Percentiles rank a stretch among this genome's conserved stretches.
phyloP scores from a whole-genome alignment of 2,113 vertebrate species.

The Lophotis ruficrista region DNA sequence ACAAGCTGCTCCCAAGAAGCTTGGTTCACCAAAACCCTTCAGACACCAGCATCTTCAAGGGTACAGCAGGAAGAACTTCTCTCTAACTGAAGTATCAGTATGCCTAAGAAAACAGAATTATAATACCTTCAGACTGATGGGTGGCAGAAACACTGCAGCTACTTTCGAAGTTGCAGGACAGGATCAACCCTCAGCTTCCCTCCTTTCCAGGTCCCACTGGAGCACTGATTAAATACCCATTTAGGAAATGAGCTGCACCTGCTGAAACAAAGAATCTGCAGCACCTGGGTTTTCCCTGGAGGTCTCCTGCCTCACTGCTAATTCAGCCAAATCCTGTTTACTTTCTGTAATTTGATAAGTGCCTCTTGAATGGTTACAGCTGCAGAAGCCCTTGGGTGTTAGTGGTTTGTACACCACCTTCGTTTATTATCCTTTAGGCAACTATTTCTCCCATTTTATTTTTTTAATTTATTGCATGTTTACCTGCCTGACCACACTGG shows the following conservation, averaged over 20 bases:
- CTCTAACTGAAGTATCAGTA: accelerated
- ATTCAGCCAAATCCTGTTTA: constrained; percentile 10
- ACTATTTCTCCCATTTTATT: neutral
- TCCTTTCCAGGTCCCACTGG: neutral
- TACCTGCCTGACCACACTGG: neutral
- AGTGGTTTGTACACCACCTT: neutral
- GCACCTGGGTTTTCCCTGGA: constrained; percentile 17
- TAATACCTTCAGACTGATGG: accelerated
- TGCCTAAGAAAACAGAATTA: accelerated
- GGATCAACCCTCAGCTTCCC: accelerated
- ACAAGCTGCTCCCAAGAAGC: neutral
- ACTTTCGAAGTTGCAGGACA: accelerated
- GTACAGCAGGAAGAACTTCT: neutral
- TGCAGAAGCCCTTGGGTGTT: neutral
- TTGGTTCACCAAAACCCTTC: neutral
- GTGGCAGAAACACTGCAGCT: neutral
- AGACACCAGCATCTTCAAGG: neutral
- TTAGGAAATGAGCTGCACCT: neutral
- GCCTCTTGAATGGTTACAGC: constrained; percentile 26
- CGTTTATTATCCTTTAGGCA: neutral
- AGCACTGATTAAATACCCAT: neutral
- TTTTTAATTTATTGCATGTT: neutral
- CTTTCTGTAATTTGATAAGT: neutral
- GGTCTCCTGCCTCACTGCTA: neutral
- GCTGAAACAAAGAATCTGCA: constrained; percentile 20